Evolutionary conservation across 2,113 vertebrate species (phyloP), one percentile per base, ranked within the genome.

Genomic region (Chelonoidis abingdonii): DNA sequence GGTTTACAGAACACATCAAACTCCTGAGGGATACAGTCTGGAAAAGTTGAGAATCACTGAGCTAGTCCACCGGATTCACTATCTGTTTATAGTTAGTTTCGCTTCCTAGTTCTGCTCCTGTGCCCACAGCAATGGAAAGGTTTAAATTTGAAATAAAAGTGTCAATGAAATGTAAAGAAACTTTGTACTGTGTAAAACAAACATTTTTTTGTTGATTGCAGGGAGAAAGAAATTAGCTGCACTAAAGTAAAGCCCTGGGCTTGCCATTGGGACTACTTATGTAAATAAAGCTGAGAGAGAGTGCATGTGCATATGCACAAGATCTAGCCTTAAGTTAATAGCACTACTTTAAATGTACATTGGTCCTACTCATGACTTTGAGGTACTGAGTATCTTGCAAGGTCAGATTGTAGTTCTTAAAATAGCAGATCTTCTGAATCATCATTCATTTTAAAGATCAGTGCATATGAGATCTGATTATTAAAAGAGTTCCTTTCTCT

Each of bases 91-190:
- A 84, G 44, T 53, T 65, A 88, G 19, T 49, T 91, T 93, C 75
- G 53, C 7, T n/a, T 96, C 84, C 56, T 87, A 41, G 7, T 59
- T 59, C 76, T 49, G 22, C 11, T 59, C 93, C 86, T 53, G 49
- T 89, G 53, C 93, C 57, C 31, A 54, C 10, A 57, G 24, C 12
- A 90, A 14, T 22, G 29, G 50, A 52, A 47, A 93, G 78, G 79
- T 81, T 94, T 93, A 65, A 79, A 89, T 90, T 92, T 91, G 72
- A 94, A 11, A 83, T 12, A 21, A 69, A 95, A 84, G 44, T 72
- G 53, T 12, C 5, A 52, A 4, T 79, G 44, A 94, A 91, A 89
- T 79, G 1, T 1, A 88, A 75, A 95, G 72, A 8, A 96, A 83
- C 83, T 21, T 2, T 87, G 47, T 11, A 35, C 89, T 59, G 88